Base-by-base conservation (phyloP, 1,140 invertebrate genomes). In the Drosophila persimilis region DNA sequence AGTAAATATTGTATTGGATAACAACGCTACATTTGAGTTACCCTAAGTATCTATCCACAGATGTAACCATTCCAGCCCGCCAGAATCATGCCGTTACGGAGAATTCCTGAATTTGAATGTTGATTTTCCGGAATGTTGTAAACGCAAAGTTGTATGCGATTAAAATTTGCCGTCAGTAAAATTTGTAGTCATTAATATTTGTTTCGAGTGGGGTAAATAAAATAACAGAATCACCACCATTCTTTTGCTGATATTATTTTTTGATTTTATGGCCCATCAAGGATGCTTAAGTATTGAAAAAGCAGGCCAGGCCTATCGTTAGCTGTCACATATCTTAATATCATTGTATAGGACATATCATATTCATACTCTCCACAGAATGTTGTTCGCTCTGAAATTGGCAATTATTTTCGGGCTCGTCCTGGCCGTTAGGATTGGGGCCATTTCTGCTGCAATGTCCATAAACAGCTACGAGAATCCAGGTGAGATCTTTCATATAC, bases 91-190 rank as follows among this genome's bases (percentile, higher is more conserved):
- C 52, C 52, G 11, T 2, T 84, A 47, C 11, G 20, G 54, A 3
- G 52, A 51, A 0, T 63, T 44, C 6, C 9, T 53, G 0, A 8
- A 84, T n/a, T 70, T 57, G 64, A 39, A 77, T 35, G 66, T 41
- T 3, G 1, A 0, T 0, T 77, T 31, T 29, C 76, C 80, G 2
- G 35, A 57, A 1, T 84, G 80, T 45, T 84, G 80, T 35, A 22
- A 58, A 20, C 73, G 73, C 2, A 44, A 48, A n/a, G 8, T 77
- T 15, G n/a, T 60, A 4, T 85, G 77, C 56, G 22, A 71, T 61
- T 55, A 3, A 70, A 64, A 51, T 51, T 62, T 3, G 4, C 24
- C 31, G 43, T 58, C 56, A 8, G 7, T 47, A 26, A 24, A 54
- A 52, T 6, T 31, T 64, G 6, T 29, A 22, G 11, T 55, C 46